These are phyloP conservation scores for Euzophera pinguis DNA, from an alignment of 2,888 invertebrate species.

Conservation along the genomic window DNA sequence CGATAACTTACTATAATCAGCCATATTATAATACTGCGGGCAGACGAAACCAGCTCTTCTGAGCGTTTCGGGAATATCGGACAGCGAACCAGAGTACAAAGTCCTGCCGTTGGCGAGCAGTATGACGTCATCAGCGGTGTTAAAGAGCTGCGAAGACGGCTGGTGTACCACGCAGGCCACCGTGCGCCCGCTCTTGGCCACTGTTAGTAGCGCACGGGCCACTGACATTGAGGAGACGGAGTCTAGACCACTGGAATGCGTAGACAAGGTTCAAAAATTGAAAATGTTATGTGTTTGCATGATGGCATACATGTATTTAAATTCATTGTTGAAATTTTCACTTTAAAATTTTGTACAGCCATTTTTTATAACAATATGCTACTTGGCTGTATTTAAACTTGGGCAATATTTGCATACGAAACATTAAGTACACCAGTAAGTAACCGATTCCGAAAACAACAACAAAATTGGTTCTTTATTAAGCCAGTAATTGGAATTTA, in stretches of 20 bases:
- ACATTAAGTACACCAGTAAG: no score
- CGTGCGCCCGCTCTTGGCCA: constrained; percentile 83
- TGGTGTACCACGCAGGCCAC: constrained; percentile 90
- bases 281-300: neutral
- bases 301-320: no score
- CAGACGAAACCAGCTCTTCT: constrained; percentile 81
- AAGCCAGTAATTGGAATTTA: no score
- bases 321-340: no score
- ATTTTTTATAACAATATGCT: no score
- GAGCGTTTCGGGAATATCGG: constrained; percentile 80
- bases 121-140: constrained; percentile 86
- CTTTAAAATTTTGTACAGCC: no score
- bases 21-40: constrained; percentile 88
- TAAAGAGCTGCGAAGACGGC: constrained; percentile 87
- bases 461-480: no score
- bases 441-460: no score
- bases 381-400: no score
- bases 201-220: constrained; percentile 79
- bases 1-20: constrained; percentile 87
- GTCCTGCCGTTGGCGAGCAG: constrained; percentile 84
- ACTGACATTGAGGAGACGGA: constrained; percentile 85
- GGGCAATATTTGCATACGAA: no score
- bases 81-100: constrained; percentile 83
- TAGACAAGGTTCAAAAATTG: constrained; percentile 1
- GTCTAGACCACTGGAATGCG: constrained; percentile 78